Conservation (phyloP, 2,113 vertebrate genomes). For the Phrynocephalus versicolor region DNA sequence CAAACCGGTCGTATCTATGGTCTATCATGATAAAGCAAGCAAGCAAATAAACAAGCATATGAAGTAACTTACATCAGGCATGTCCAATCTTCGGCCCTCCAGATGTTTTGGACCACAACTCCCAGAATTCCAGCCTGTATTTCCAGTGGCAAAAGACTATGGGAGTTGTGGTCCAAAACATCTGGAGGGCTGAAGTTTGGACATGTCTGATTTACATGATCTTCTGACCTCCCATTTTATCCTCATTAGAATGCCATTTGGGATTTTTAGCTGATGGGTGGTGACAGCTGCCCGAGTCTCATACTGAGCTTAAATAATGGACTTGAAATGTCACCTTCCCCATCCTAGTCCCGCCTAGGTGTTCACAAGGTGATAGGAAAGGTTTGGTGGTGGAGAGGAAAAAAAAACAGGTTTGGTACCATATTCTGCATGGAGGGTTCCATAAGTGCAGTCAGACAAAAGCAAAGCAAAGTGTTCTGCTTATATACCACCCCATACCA, state of each 20-base stretch:
- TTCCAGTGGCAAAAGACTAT: too few species aligned
- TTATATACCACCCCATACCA: too few species aligned
- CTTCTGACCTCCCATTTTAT: not conserved
- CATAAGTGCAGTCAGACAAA: not conserved
- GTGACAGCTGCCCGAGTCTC: not conserved
- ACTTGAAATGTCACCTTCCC: not conserved
- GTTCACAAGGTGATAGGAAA: not conserved
- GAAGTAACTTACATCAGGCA: too few species aligned
- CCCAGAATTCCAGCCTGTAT: too few species aligned
- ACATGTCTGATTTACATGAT: too few species aligned
- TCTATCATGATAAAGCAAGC: too few species aligned
- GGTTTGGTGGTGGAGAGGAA: not conserved
- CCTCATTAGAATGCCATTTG: not conserved
- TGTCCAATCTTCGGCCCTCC: too few species aligned
- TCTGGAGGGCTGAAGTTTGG: too few species aligned
- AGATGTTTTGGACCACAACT: too few species aligned
- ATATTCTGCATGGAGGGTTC: not conserved
- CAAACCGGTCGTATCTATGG: not conserved
- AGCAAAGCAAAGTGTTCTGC: too few species aligned
- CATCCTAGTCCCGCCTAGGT: not conserved
- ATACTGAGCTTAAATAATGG: not conserved
- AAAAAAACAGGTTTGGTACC: not conserved
- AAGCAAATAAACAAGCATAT: too few species aligned
- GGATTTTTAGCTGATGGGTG: not conserved
- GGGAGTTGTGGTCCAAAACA: too few species aligned